A percentile compares a stretch with the other conserved stretches of the same genome.
phyloP scores from a whole-genome alignment of 2,797 vertebrate species.

The Pelodytes ibericus region DNA sequence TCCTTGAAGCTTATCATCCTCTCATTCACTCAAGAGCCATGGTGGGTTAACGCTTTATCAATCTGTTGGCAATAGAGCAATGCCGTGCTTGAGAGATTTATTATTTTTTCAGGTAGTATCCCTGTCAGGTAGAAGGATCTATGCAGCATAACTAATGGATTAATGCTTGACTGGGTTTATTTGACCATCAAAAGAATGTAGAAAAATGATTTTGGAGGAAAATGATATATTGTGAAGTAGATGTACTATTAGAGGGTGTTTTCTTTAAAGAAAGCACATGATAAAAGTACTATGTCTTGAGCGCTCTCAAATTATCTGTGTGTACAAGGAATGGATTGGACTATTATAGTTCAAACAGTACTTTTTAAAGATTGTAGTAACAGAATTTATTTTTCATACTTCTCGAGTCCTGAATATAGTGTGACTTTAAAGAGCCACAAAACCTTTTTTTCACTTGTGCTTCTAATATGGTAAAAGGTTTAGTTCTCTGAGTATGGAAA shows the following conservation, averaged over 20 bases:
- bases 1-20: constrained; percentile 24
- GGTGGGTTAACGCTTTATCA: constrained; percentile 19
- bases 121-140: constrained; percentile 22
- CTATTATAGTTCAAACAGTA: too few species aligned
- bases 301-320: too few species aligned
- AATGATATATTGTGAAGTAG: neutral
- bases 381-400: too few species aligned
- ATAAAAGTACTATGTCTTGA: too few species aligned
- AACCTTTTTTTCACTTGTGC: too few species aligned
- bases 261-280: neutral
- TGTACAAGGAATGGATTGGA: too few species aligned
- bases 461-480: too few species aligned
- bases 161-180: constrained; percentile 4
- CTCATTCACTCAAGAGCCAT: constrained; percentile 21
- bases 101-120: constrained; percentile 23
- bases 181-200: neutral
- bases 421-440: too few species aligned
- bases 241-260: neutral
- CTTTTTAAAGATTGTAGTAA: too few species aligned
- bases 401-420: too few species aligned
- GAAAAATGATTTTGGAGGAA: constrained; percentile 20
- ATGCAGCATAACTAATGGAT: constrained; percentile 28
- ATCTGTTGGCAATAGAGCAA: constrained; percentile 6
- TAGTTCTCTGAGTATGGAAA: too few species aligned
- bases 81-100: constrained; percentile 10